Base-by-base conservation (phyloP, 2,113 vertebrate species). In the Eudyptes chrysolophus region DNA sequence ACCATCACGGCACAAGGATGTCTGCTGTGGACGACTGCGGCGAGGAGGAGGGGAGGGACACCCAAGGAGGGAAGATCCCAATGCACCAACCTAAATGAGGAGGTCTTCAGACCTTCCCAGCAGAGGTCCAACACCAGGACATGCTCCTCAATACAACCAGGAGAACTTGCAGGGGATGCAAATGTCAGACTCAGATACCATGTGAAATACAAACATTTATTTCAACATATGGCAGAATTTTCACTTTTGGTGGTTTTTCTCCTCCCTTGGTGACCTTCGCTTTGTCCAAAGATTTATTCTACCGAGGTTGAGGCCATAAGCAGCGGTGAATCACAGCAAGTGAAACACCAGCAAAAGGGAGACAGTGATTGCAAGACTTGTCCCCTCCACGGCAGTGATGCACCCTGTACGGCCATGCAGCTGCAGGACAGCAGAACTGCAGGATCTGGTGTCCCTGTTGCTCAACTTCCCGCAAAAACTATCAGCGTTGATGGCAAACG, bases 261-360 rank as follows among this genome's bases (percentile, higher is more conserved):
- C 48, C 42, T 87, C 22, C 7, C 14, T 55, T 51, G 52, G 34
- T 27, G 25, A 42, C 26, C 8, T 91, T 64, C 85, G 42, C n/a
- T 79, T 61, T 79, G 70, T 21, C 48, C 88, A 69, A 72, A 57
- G 40, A 58, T 79, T 72, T 57, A 30, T 42, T 55, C 40, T 42
- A 19, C 36, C 0, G 0, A 71, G 19, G 24, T 1, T 80, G 49
- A 71, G 46, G 19, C 11, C 55, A 38, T 4, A 27, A 74, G 72
- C 27, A 36, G 52, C 1, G 0, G 12, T 75, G 66, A 89, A 81
- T 58, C 69, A 44, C 32, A 70, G 64, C 44, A 60, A 80, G 57
- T 22, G 60, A 76, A 86, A 77, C 24, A 69, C 3, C 58, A 71
- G 62, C 25, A 34, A 49, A 72, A 26, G 13, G 55, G 40, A 24